Percentiles rank a stretch among this genome's conserved stretches.
Evolutionary conservation across 2,113 vertebrate genomes (phyloP).

Genomic region (Calypte anna): DNA sequence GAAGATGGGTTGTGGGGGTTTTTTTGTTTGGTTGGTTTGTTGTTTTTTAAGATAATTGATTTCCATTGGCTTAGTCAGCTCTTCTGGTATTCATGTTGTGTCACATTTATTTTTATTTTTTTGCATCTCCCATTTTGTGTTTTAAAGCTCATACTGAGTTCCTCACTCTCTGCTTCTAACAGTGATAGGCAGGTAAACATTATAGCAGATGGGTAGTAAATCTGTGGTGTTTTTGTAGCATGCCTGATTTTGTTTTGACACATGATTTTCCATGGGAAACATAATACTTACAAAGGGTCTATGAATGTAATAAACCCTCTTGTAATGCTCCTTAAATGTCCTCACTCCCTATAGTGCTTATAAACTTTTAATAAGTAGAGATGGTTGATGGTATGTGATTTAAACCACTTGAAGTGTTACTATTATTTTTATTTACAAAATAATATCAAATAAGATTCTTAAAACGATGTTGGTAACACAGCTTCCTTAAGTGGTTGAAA

Average conservation of each 20-base stretch:
- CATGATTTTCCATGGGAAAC: neutral
- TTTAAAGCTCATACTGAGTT: conserved; percentile 75
- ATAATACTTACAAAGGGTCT: conserved; percentile 29
- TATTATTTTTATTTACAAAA: neutral
- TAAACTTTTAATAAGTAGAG: neutral
- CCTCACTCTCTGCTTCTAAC: conserved; percentile 63
- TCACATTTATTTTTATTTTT: neutral
- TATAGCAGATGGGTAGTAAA: conserved; percentile 74
- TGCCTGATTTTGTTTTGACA: conserved; percentile 6
- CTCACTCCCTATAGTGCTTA: neutral
- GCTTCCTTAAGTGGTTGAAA: neutral
- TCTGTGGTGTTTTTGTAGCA: neutral
- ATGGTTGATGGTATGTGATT: conserved; percentile 45
- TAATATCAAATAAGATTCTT: neutral
- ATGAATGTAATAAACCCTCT: neutral
- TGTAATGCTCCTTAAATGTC: conserved; percentile 7
- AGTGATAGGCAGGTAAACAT: conserved; percentile 74
- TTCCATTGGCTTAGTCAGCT: neutral
- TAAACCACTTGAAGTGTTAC: neutral
- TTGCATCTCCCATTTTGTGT: neutral
- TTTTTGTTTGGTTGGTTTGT: neutral
- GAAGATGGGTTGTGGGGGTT: neutral
- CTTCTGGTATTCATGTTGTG: neutral
- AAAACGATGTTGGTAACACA: neutral
- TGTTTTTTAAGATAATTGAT: neutral